Conservation (phyloP, 2,888 invertebrate species). For the Panopea generosa region DNA sequence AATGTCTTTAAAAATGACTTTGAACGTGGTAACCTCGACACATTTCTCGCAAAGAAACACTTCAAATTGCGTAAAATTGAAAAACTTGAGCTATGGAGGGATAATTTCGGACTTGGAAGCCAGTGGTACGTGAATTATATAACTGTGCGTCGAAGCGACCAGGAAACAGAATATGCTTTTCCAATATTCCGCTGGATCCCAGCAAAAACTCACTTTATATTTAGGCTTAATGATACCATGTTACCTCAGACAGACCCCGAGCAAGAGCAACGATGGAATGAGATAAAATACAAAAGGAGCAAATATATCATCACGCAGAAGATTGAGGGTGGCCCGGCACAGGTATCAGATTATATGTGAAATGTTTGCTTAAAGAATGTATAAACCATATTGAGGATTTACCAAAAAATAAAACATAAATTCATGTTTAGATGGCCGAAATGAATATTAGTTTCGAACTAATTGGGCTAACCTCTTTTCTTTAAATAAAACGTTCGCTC, state of each 20-base stretch:
- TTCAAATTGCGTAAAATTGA: constrained; percentile 66
- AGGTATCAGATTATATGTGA: too few relatives aligned
- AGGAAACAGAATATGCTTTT: constrained; percentile 77
- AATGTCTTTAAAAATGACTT: constrained; percentile 83
- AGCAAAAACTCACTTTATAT: constrained; percentile 81
- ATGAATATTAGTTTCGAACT: too few relatives aligned
- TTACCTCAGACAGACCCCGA: constrained; percentile 85
- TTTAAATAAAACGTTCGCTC: too few relatives aligned
- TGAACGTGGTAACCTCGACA: constrained; percentile 75
- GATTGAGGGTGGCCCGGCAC: constrained; percentile 69
- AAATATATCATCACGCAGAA: constrained; percentile 71
- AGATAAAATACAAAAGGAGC: constrained; percentile 82
- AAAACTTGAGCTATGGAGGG: constrained; percentile 84
- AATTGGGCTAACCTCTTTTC: too few relatives aligned
- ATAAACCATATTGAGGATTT: too few relatives aligned
- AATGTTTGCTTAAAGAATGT: too few relatives aligned
- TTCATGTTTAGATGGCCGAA: too few relatives aligned
- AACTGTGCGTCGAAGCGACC: constrained; percentile 77
- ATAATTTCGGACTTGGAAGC: constrained; percentile 81
- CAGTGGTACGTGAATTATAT: constrained; percentile 85
- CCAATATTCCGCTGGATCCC: constrained; percentile 86
- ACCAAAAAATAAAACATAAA: too few relatives aligned
- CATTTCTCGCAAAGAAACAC: constrained; percentile 69
- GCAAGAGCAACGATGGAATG: constrained; percentile 82
- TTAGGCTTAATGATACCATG: constrained; percentile 84